These are phyloP conservation scores for Acronicta aceris DNA, from an alignment of 2,888 invertebrate genomes.

Conservation along the genomic window DNA sequence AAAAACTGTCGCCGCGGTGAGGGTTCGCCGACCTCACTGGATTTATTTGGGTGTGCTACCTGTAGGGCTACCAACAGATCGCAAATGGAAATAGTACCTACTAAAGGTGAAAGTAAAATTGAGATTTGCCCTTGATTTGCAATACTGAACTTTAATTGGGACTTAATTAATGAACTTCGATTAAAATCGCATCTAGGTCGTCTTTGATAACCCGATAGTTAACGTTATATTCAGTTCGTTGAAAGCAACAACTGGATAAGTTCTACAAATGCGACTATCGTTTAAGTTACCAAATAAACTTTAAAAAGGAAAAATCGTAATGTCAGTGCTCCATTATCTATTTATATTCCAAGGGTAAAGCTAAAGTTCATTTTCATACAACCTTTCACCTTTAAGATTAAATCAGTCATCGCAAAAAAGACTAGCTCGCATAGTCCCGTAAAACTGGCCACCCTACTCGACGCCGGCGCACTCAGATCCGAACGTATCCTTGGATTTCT, in stretches of 20 bases:
- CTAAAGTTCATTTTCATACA: conserved; percentile 22
- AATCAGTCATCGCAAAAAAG: conserved; percentile 42
- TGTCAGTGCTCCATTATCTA: background rate
- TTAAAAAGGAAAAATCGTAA: conserved; percentile 9
- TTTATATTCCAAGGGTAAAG: conserved; percentile 2
- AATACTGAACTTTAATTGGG: conserved; percentile 36
- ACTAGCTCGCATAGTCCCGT: conserved; percentile 40
- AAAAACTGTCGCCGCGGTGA: conserved; percentile 82
- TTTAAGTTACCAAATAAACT: background rate
- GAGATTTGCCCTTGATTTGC: conserved; percentile 15
- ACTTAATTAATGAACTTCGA: conserved; percentile 25
- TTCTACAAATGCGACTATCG: background rate
- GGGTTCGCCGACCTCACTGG: conserved; percentile 77
- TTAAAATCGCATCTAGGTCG: conserved; percentile 22
- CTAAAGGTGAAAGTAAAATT: conserved; percentile 16
- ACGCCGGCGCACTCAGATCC: conserved; percentile 63
- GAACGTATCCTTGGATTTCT: conserved; percentile 77
- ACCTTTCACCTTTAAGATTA: conserved; percentile 38
- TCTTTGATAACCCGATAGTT: conserved; percentile 14
- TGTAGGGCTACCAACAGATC: conserved; percentile 52
- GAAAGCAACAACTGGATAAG: too few relatives aligned
- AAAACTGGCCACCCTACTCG: conserved; percentile 47
- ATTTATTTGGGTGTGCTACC: conserved; percentile 77
- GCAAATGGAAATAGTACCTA: conserved; percentile 8
- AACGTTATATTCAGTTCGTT: background rate